phyloP scores from a whole-genome alignment of 2,113 vertebrate genomes.

The Engraulis encrasicolus region DNA sequence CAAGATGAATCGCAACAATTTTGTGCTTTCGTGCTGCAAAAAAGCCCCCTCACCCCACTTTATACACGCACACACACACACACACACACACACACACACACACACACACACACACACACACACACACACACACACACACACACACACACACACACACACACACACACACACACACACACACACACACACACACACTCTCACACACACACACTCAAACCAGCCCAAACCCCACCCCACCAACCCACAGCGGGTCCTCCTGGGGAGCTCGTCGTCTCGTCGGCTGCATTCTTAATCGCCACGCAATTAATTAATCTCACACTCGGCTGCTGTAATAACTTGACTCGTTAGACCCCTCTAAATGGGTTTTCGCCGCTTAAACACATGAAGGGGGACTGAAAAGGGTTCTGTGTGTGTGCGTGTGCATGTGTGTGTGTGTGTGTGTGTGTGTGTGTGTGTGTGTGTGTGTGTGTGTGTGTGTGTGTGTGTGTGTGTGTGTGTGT shows the following conservation, averaged over 20 bases:
- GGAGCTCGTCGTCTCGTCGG: slow-evolving; percentile 55
- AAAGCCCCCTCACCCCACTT: too few relatives aligned
- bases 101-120: too few relatives aligned
- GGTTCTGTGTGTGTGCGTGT: neutral
- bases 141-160: too few relatives aligned
- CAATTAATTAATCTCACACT: slow-evolving; percentile 79
- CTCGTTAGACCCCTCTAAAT: slow-evolving; percentile 69
- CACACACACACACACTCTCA: too few relatives aligned
- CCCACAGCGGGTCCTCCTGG: neutral
- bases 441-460: neutral
- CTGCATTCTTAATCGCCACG: slow-evolving; percentile 65
- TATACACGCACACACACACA: neutral
- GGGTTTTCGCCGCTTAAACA: slow-evolving; percentile 61
- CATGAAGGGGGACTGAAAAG: neutral
- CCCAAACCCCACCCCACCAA: too few relatives aligned
- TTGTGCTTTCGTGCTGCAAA: slow-evolving; percentile 18
- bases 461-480: too few relatives aligned
- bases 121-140: too few relatives aligned
- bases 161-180: too few relatives aligned
- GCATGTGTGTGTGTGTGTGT: too few relatives aligned
- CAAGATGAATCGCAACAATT: slow-evolving; percentile 51
- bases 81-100: neutral
- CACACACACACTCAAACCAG: too few relatives aligned
- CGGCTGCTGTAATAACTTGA: slow-evolving; percentile 73
- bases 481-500: neutral